Percentiles rank a stretch among this genome's conserved stretches.
These are phyloP conservation scores for Ennomos fuscantarius DNA, from an alignment of 2,888 invertebrate species.

Conservation along the genomic window DNA sequence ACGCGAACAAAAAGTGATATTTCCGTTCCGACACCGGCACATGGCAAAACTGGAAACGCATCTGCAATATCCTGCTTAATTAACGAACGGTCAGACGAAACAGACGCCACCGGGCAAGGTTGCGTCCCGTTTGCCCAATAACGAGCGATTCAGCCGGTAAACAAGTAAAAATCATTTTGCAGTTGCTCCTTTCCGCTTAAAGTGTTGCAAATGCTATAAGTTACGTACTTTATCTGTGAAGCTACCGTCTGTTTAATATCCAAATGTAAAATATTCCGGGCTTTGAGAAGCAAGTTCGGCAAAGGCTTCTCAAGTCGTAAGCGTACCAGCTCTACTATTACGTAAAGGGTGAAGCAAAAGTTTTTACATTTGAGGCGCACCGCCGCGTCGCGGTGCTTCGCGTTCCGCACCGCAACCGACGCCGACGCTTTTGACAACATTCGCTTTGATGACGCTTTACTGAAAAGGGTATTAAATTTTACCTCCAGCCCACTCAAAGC, in stretches of 20 bases:
- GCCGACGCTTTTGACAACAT: constrained; percentile 77
- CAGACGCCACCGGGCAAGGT: constrained; percentile 48
- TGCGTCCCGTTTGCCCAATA: constrained; percentile 55
- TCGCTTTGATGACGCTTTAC: constrained; percentile 75
- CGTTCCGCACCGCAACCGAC: constrained; percentile 66
- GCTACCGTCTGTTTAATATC: constrained; percentile 64
- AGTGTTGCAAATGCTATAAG: constrained; percentile 11
- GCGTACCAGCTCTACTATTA: constrained; percentile 63
- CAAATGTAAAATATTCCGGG: constrained; percentile 76
- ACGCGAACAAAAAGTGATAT: constrained; percentile 66
- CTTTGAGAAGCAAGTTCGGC: constrained; percentile 77
- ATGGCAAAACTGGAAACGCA: constrained; percentile 68
- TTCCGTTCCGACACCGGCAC: constrained; percentile 66
- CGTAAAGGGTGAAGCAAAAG: constrained; percentile 79
- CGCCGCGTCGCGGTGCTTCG: constrained; percentile 62
- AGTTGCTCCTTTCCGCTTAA: constrained; percentile 23
- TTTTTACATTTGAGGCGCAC: constrained; percentile 78
- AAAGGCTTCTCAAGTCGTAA: constrained; percentile 75
- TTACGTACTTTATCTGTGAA: constrained; percentile 59
- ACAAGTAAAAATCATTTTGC: constrained; percentile 30
- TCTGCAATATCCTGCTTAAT: constrained; percentile 70
- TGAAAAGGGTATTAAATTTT: constrained; percentile 75
- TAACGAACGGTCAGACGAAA: constrained; percentile 57
- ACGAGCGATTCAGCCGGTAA: constrained; percentile 26
- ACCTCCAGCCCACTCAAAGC: constrained; percentile 68